Conservation (phyloP, 2,797 vertebrate species). For the Hephaestus fuliginosus region DNA sequence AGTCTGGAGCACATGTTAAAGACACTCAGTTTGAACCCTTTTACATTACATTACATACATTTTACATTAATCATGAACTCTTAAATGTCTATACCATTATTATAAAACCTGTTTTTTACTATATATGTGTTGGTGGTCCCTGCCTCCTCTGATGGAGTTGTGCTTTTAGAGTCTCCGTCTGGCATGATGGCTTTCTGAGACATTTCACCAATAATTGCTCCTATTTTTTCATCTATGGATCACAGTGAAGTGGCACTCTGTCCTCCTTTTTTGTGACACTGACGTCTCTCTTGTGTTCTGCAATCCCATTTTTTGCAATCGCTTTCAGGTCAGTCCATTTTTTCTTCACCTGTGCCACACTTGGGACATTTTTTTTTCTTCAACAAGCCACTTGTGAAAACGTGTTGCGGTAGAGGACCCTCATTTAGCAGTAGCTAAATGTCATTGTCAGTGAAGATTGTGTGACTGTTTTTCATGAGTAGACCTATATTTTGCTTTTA, state of each 20-base stretch:
- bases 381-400: slow-evolving; percentile 34
- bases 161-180: slow-evolving; percentile 24
- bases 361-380: slow-evolving; percentile 18
- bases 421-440: slow-evolving; percentile 3
- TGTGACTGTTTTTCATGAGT: not conserved
- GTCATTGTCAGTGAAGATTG: not conserved
- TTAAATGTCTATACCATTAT: not conserved
- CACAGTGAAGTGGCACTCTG: slow-evolving; percentile 40
- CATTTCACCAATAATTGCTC: slow-evolving; percentile 45
- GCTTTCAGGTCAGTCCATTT: slow-evolving; percentile 36
- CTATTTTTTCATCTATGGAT: slow-evolving; percentile 54
- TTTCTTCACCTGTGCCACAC: slow-evolving; percentile 28
- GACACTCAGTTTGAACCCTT: not conserved
- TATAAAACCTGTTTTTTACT: not conserved
- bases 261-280: slow-evolving; percentile 29
- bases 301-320: slow-evolving; percentile 11
- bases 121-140: not conserved
- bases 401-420: slow-evolving; percentile 15
- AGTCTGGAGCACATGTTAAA: not conserved
- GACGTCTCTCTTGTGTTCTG: slow-evolving; percentile 49
- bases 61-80: not conserved
- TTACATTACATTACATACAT: not conserved
- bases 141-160: slow-evolving; percentile 19
- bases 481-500: not conserved
- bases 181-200: slow-evolving; percentile 24